Evolutionary conservation across 2,888 invertebrate genomes (phyloP).

Genomic region (Acronicta psi): DNA sequence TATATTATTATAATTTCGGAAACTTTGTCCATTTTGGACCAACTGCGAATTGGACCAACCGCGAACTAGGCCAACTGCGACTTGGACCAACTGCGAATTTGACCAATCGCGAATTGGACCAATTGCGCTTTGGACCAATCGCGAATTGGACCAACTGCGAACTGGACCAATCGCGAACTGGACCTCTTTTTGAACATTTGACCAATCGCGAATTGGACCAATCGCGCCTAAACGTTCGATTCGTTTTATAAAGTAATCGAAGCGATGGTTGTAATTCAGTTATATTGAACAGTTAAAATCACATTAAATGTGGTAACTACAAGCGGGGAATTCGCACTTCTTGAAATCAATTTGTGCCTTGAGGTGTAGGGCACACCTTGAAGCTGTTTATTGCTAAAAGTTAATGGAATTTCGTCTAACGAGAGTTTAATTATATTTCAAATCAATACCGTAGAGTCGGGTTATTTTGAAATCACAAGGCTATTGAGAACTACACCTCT

Average conservation of each 20-base stretch:
- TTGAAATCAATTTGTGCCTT: slow-evolving; percentile 21
- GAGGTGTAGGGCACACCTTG: slow-evolving; percentile 24
- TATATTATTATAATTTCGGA: no score
- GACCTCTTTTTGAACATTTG: no score
- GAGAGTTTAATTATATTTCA: slow-evolving; percentile 1
- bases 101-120: no score
- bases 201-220: no score
- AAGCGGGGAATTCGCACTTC: slow-evolving; percentile 37
- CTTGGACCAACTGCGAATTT: no score
- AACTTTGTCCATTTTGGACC: no score
- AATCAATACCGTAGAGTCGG: slow-evolving; percentile 1
- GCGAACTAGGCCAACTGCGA: no score
- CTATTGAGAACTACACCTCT: neutral
- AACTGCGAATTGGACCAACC: no score
- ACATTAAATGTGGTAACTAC: slow-evolving; percentile 14
- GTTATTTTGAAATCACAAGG: slow-evolving; percentile 1
- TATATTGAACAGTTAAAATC: slow-evolving; percentile 25
- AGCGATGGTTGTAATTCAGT: slow-evolving; percentile 10
- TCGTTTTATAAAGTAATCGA: slow-evolving; percentile 7
- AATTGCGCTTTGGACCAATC: no score
- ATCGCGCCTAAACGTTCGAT: no score
- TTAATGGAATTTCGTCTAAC: slow-evolving; percentile 31
- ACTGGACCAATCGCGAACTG: no score
- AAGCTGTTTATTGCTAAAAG: slow-evolving; percentile 31
- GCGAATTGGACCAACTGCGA: no score